Base-by-base conservation (phyloP, 2,113 vertebrate genomes). In the Sapajus apella region DNA sequence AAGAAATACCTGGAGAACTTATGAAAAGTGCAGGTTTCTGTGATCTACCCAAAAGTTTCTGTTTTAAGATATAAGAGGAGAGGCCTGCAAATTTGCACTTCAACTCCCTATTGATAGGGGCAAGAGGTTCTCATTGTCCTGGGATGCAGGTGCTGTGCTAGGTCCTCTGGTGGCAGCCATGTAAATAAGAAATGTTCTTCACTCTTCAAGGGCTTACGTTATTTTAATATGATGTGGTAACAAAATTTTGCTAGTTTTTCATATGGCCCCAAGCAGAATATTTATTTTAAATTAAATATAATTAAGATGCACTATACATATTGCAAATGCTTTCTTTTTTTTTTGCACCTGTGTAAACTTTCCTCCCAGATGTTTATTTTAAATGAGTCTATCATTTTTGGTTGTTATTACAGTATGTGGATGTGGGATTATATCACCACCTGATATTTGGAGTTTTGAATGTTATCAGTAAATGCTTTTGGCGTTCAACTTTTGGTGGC, bases 271-370 rank as follows among this genome's bases (percentile, higher is more conserved):
- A 76, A 73, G 25, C 3, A 47, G 14, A 90, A 43, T 90, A 83
- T 87, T 94, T 87, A 73, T 75, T 84, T 80, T 83, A 50, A 82
- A 91, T 66, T 92, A 82, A 80, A 47, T n/a, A 45, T 37, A 6
- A 79, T 61, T 76, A 66, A 84, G 81, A 81, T 35, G 45, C 1
- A 70, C 5, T 40, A 25, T 37, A 50, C 80, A 1, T 89, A 89
- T 77, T 61, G 47, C 7, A 85, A 68, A 17, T 79, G 5, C 3
- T 75, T 35, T 61, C 25, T 61, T 85, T 81, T 77, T 70, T 64
- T 64, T 35, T 14, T 32, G 32, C 3, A 93, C 56, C n/a, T 68
- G 25, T 90, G 40, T 66, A 94, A 70, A 75, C 43, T 88, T 93
- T 93, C 6, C 72, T 81, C 72, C 47, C 94, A 86, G 18, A 72